These are phyloP conservation scores for Leptopilina boulardi DNA, from an alignment of 1,140 invertebrate genomes.

Conservation along the genomic window DNA sequence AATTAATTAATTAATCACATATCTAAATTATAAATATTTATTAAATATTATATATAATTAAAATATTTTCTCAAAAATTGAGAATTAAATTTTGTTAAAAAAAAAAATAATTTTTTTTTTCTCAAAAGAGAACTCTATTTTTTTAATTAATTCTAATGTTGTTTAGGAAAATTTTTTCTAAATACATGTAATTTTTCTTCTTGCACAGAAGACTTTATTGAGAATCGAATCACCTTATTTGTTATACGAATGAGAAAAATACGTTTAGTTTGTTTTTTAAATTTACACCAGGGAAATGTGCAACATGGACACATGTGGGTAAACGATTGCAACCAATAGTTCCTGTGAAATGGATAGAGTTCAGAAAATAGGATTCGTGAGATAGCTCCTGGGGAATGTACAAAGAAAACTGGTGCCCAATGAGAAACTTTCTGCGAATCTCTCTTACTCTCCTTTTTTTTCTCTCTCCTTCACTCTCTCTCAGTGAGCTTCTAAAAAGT, in stretches of 20 bases:
- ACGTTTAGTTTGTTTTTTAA: conserved; percentile 12
- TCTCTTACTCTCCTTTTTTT: not conserved
- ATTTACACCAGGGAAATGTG: conserved; percentile 10
- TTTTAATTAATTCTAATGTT: no score
- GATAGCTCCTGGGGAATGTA: conserved; percentile 7
- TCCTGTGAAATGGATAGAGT: conserved; percentile 28
- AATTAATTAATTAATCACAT: no score
- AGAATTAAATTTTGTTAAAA: no score
- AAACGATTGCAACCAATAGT: conserved; percentile 29
- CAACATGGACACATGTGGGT: conserved; percentile 22
- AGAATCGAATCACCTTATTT: conserved; percentile 12
- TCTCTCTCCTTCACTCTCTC: no score
- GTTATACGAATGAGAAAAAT: conserved; percentile 14
- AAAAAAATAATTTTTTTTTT: no score
- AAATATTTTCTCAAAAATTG: no score
- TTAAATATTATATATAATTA: no score
- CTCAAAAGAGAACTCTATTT: no score
- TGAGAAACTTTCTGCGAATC: conserved; percentile 15
- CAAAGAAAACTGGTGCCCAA: not conserved
- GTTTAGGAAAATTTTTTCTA: no score
- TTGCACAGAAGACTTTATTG: not conserved
- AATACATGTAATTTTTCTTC: no score
- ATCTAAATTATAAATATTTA: no score
- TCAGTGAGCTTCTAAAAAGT: conserved; percentile 12
- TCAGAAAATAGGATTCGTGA: conserved; percentile 28